These are phyloP conservation scores for Tachysurus fulvidraco DNA, from an alignment of 2,113 vertebrate genomes.

Conservation along the genomic window DNA sequence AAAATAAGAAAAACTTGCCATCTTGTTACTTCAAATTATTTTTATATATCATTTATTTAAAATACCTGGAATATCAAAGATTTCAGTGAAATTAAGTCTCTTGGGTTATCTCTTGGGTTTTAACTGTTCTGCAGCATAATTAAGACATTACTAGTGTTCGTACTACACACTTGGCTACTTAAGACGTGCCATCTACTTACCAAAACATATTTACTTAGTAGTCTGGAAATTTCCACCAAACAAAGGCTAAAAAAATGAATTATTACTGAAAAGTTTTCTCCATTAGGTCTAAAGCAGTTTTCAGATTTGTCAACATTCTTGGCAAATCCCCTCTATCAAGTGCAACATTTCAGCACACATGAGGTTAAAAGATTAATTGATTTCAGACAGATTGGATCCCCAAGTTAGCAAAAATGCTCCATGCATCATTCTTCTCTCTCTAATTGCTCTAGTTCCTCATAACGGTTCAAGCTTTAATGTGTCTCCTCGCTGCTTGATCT, in stretches of 20 bases:
- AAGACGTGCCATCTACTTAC: background rate
- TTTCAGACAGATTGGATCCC: conserved; percentile 43
- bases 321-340: conserved; percentile 13
- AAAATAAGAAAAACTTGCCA: background rate
- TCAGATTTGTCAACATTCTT: conserved; percentile 10
- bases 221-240: background rate
- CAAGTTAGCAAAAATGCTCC: conserved; percentile 51
- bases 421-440: conserved; percentile 43
- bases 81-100: background rate
- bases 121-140: background rate
- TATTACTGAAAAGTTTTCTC: background rate
- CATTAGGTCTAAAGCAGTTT: background rate
- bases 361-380: conserved; percentile 45
- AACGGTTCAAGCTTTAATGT: conserved; percentile 63
- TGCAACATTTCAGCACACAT: conserved; percentile 19
- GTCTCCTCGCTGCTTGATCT: conserved; percentile 55
- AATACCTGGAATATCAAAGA: background rate
- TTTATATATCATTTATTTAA: too few relatives aligned
- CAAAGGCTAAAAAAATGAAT: background rate
- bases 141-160: background rate
- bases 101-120: background rate
- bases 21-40: background rate
- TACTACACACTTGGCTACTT: background rate
- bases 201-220: background rate
- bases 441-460: conserved; percentile 53